These are phyloP conservation scores for Drosophila putrida DNA, from an alignment of 2,888 invertebrate genomes.

Conservation along the genomic window DNA sequence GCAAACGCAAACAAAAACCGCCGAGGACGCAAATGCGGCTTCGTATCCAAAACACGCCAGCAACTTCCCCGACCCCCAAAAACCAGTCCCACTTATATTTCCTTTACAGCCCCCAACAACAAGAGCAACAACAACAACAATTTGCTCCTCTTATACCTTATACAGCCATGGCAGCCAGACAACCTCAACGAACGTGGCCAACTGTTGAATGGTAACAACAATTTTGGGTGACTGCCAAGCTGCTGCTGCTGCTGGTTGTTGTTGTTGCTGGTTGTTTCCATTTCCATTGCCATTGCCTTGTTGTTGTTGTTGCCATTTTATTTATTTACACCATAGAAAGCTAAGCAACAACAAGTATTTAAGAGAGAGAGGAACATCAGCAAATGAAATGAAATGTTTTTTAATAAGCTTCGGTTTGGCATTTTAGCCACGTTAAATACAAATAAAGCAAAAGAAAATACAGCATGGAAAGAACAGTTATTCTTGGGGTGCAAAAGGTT, in stretches of 20 bases:
- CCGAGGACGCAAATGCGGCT: slow-evolving; percentile 61
- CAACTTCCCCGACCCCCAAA: slow-evolving; percentile 5
- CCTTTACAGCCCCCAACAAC: neutral
- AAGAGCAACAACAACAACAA: neutral
- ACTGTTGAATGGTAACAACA: slow-evolving; percentile 68
- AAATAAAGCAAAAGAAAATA: slow-evolving; percentile 12
- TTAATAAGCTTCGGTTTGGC: slow-evolving; percentile 43
- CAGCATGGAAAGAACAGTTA: neutral
- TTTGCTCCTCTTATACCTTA: neutral
- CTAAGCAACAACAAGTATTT: slow-evolving; percentile 1
- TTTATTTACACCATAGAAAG: slow-evolving; percentile 56
- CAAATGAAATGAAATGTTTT: slow-evolving; percentile 49
- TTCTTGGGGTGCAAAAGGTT: slow-evolving; percentile 1
- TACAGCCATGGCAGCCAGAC: slow-evolving; percentile 23
- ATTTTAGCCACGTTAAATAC: slow-evolving; percentile 23
- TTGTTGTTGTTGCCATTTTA: slow-evolving; percentile 41
- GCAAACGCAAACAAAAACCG: slow-evolving; percentile 76
- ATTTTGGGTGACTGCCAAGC: slow-evolving; percentile 53
- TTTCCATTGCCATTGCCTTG: slow-evolving; percentile 3
- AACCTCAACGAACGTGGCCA: slow-evolving; percentile 60
- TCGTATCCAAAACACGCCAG: slow-evolving; percentile 61
- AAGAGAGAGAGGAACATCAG: slow-evolving; percentile 5
- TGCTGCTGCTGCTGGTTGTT: slow-evolving; percentile 19
- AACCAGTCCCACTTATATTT: too few species aligned
- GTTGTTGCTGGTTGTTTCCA: slow-evolving; percentile 1